A percentile compares a stretch with the other conserved stretches of the same genome.
Evolutionary conservation across 1,140 invertebrate genomes (phyloP).

Genomic region (Trichonephila clavipes): DNA sequence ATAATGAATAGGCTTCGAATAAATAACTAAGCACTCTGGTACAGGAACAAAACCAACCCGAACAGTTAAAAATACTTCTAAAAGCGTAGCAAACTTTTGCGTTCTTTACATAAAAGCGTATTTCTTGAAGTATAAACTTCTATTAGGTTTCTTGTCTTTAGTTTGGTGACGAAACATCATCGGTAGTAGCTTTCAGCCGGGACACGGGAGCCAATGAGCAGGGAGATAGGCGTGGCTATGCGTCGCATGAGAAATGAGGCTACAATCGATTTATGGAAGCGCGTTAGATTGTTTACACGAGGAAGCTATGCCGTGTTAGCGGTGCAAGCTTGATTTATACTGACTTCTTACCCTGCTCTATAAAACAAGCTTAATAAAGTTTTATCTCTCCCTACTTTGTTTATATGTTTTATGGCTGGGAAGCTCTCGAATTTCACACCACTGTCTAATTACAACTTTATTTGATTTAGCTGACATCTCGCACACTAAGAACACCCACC

Average conservation of each 20-base stretch:
- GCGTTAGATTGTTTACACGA: conserved; percentile 74
- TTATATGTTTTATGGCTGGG: conserved; percentile 72
- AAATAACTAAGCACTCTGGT: not conserved
- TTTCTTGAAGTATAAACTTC: conserved; percentile 24
- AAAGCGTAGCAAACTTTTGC: not conserved
- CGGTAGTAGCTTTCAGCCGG: not conserved
- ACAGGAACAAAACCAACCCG: not conserved
- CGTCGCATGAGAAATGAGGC: conserved; percentile 75
- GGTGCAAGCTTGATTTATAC: conserved; percentile 73
- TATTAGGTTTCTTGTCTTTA: conserved; percentile 28
- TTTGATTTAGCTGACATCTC: conserved; percentile 68
- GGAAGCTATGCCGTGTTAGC: conserved; percentile 64
- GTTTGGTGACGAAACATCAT: conserved; percentile 39
- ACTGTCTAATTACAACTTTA: conserved; percentile 74
- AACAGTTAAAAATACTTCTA: not conserved
- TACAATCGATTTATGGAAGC: conserved; percentile 72
- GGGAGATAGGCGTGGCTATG: conserved; percentile 70
- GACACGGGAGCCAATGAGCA: conserved; percentile 56
- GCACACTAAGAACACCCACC: conserved; percentile 19
- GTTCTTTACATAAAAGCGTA: conserved; percentile 8
- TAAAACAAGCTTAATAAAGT: conserved; percentile 76
- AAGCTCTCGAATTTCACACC: conserved; percentile 74
- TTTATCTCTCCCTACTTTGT: conserved; percentile 73
- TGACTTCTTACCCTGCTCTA: conserved; percentile 75
- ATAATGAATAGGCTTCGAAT: conserved; percentile 59